These are phyloP conservation scores for Gonocerus acuteangulatus DNA, from an alignment of 2,888 invertebrate genomes.

Conservation along the genomic window DNA sequence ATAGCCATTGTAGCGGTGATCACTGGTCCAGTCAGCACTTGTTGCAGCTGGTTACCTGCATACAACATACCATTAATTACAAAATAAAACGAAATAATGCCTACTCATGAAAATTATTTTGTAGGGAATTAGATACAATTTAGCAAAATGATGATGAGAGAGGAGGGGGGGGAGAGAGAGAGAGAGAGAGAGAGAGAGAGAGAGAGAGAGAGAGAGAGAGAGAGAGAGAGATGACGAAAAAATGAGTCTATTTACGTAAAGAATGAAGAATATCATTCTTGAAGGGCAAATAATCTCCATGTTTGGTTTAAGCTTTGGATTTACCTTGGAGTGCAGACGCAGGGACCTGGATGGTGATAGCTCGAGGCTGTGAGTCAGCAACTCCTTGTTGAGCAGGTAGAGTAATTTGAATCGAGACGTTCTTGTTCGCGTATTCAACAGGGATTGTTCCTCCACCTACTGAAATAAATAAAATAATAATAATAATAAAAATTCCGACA, in stretches of 20 bases:
- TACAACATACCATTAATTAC: slow-evolving; percentile 20
- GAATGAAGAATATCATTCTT: no score
- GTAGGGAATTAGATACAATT: not conserved
- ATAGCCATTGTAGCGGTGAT: slow-evolving; percentile 84
- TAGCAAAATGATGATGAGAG: no score
- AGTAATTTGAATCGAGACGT: slow-evolving; percentile 58
- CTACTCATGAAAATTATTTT: not conserved
- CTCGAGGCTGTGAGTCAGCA: slow-evolving; percentile 59
- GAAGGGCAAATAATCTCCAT: no score
- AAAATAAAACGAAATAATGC: no score
- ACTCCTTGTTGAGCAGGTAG: slow-evolving; percentile 64
- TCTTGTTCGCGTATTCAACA: slow-evolving; percentile 37
- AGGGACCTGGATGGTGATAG: slow-evolving; percentile 84
- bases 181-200: no score
- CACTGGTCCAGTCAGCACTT: slow-evolving; percentile 76
- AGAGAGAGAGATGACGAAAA: no score
- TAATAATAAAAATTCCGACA: no score
- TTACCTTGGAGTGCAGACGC: slow-evolving; percentile 69
- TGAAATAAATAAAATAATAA: no score
- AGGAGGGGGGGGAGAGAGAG: no score
- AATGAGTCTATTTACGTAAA: no score
- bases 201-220: no score
- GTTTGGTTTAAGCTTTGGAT: no score
- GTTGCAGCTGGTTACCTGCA: slow-evolving; percentile 52
- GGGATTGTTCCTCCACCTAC: slow-evolving; percentile 2